Evolutionary conservation across 2,797 vertebrate genomes (phyloP), one percentile per base, ranked within the genome.

Genomic region (Sciurus vulgaris): DNA sequence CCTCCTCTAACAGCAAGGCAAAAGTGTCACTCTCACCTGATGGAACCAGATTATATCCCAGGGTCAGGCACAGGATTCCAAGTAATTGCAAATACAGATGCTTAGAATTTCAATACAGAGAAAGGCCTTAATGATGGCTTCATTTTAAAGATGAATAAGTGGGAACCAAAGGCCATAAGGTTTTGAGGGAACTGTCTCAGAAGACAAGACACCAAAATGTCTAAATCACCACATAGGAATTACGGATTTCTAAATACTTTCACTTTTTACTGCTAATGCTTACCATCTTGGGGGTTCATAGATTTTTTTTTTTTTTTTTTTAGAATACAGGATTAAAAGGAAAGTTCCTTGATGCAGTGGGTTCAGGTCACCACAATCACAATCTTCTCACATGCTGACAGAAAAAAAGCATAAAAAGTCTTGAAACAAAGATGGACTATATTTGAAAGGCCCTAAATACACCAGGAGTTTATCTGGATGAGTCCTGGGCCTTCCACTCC

Each of bases 341-440:
- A 44, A 67, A 69, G 12, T 56, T 89, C 11, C 8, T 56, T 44
- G 18, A 49, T 35, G 5, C 44, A 12, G 26, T 26, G 70, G 35
- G 20, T 33, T 8, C 47, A 65, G 28, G 44, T 82, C 88, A 47
- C 24, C 76, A 2, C 67, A 72, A 22, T 72, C 44, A 41, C 30
- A 15, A 20, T 95, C 20, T 49, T 88, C 72, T 86, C 47, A 33
- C 41, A 91, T 1, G 2, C 74, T 87, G 63, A 65, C 13, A 91
- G 47, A 94, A 96, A 97, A 96, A 97, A 47, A 89, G 81, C 96
- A 94, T 95, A 92, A 86, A 70, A 0, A 47, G 3, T 78, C 87
- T 81, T 88, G 67, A 98, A 97, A 97, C 97, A 96, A 93, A 94
- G 89, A 77, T 84, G 96, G 95, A 93, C 93, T 96, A 86, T 94